Base-by-base conservation (phyloP, 2,797 vertebrate genomes). In the Poeciliopsis turneri region DNA sequence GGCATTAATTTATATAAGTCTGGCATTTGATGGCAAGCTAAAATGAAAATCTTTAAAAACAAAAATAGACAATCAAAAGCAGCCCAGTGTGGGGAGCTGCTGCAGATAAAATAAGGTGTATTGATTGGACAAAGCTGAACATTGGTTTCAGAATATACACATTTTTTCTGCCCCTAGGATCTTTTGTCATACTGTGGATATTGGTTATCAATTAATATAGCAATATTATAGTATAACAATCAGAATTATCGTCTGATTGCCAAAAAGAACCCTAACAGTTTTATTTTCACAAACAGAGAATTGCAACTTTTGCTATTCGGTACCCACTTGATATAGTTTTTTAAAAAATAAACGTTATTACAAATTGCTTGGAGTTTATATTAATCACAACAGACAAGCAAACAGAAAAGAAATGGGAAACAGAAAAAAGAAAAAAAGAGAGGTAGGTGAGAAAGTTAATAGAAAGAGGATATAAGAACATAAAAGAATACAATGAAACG, bases 1-100 rank as follows among this genome's bases (percentile, higher is more conserved):
- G 72, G 68, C 61, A 11, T 77, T 72, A 81, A 87, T 87, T 88
- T 59, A 47, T 78, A 78, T 83, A 80, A 76, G 80, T 88, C 9
- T 61, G 74, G 88, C 90, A 89, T 93, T 87, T 91, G 88, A 93
- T 88, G 76, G 75, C 69, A 43, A 61, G 8, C 76, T 74, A 49
- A 53, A 88, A 81, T 82, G 20, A 82, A 66, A 66, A 33, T 61
- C 12, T 61, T 57, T 4, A 55, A 55, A 55, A 57, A 57, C 33
- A 13, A 41, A 41, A 8, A 41, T 5, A 15, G n/a, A 4, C 57
- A 61, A 81, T 79, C 79, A 79, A 75, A 68, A 78, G 46, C 43
- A 11, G 71, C 78, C n/a, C 39, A 39, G 30, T 76, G 76, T 76
- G 61, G 82, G 72, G 78, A 33, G 2, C 75, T 72, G 79, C 30